These are phyloP conservation scores for Glaucomys volans DNA, from an alignment of 2,113 vertebrate genomes.

Conservation along the genomic window DNA sequence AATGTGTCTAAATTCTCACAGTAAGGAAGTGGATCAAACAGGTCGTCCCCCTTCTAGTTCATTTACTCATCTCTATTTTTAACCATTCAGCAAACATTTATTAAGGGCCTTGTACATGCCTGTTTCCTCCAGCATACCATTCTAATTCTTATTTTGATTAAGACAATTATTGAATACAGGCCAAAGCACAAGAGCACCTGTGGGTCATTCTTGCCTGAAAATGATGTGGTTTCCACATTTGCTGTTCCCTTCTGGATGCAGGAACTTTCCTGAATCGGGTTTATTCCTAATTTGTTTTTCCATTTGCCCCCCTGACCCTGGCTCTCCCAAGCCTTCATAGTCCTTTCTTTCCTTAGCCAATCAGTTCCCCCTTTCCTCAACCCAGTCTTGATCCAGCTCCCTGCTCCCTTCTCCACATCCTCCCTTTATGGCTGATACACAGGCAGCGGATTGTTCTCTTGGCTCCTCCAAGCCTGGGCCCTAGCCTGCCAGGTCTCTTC, in stretches of 20 bases:
- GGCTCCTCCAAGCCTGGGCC: not conserved
- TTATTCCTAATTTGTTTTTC: not conserved
- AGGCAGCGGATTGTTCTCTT: not conserved
- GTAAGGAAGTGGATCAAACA: not conserved
- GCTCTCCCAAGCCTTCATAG: not conserved
- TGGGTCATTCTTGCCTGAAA: not conserved
- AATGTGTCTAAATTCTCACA: not conserved
- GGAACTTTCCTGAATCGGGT: not conserved
- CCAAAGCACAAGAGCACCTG: not conserved
- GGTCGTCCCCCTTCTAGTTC: not conserved
- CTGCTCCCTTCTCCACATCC: not conserved
- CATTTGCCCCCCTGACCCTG: not conserved
- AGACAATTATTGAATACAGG: not conserved
- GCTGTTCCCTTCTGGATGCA: not conserved
- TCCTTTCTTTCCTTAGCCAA: not conserved
- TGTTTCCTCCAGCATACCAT: not conserved
- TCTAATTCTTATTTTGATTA: not conserved
- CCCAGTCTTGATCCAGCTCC: not conserved
- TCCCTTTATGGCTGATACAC: not conserved
- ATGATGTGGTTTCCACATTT: accelerated
- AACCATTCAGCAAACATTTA: not conserved
- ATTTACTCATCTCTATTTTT: not conserved
- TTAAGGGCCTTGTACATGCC: not conserved
- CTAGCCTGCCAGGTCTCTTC: not conserved
- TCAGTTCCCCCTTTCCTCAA: not conserved